These are phyloP conservation scores for Drosophila ficusphila DNA, from an alignment of 1,140 invertebrate genomes.

Conservation along the genomic window DNA sequence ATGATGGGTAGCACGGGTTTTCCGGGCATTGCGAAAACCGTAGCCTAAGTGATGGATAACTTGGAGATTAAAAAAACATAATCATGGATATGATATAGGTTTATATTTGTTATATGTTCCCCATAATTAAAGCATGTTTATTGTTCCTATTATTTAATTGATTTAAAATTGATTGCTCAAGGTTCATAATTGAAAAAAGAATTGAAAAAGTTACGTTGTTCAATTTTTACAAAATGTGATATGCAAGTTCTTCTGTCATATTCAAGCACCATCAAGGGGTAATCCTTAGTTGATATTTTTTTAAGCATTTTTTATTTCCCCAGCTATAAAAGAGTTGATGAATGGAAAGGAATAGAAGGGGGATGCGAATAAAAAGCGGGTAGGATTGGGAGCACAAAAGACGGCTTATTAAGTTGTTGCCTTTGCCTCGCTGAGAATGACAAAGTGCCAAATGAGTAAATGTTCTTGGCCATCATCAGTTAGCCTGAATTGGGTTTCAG, in stretches of 20 bases:
- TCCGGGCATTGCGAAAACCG: background rate
- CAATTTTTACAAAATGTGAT: no score
- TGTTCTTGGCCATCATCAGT: background rate
- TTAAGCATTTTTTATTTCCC: background rate
- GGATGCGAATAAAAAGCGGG: background rate
- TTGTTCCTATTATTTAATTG: no score
- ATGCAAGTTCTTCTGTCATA: no score
- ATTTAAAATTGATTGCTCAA: no score
- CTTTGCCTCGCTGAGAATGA: slow-evolving; percentile 44
- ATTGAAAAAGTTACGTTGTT: no score
- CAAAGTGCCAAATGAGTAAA: slow-evolving; percentile 38
- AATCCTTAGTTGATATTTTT: background rate
- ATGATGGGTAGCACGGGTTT: slow-evolving; percentile 10
- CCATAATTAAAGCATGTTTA: no score
- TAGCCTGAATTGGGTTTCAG: slow-evolving; percentile 3
- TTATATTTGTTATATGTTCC: no score
- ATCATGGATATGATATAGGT: no score
- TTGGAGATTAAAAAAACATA: background rate
- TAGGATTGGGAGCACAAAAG: slow-evolving; percentile 11
- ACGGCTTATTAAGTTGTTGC: slow-evolving; percentile 44
- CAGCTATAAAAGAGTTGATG: background rate
- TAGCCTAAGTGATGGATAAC: no score
- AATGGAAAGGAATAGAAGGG: background rate
- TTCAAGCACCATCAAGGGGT: background rate
- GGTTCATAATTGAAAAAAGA: no score